Evolutionary conservation across 2,113 vertebrate genomes (phyloP), one percentile per base, ranked within the genome.

Genomic region (Carettochelys insculpta): DNA sequence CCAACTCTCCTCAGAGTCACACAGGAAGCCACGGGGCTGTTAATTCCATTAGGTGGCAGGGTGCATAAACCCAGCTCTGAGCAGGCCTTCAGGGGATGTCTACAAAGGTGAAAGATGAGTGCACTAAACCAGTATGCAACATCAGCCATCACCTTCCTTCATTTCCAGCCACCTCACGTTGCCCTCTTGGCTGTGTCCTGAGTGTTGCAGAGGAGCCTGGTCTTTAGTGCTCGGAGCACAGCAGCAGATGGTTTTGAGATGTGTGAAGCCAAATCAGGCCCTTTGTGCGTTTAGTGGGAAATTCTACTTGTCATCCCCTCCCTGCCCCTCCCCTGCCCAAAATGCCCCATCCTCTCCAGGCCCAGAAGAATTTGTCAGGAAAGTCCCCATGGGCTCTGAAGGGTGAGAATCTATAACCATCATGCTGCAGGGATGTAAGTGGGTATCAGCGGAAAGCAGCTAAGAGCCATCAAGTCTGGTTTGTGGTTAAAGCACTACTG

Each of bases 161-260:
- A 0, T 20, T 79, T 43, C 56, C 73, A 85, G 56, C 0, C 91
- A 91, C 38, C 27, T 85, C 0, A 0, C 80, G 80, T 80, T 58
- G 79, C 65, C 38, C 8, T 1, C 0, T 8, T 3, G 24, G 52
- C 41, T 79, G 85, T 56, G 92, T 84, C 76, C 0, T 9, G 27
- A 45, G 4, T 45, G 43, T 29, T 75, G 38, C 41, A 45, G 25
- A 45, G 24, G 38, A 45, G 79, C 0, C 0, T 52, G 47, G 75
- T 50, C 85, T 31, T 71, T 45, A 41, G 31, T 0, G 1, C 24
- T 20, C 56, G 38, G 73, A 41, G 6, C 29, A 3, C 1, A 22
- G 29, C 86, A 87, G 78, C 56, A 47, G 22, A 83, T 0, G 1
- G 22, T 77, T 76, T 73, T 51, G 50, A 8, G 8, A 53, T 50